Evolutionary conservation across 2,113 vertebrate species (phyloP).

Genomic region (Anser cygnoides): DNA sequence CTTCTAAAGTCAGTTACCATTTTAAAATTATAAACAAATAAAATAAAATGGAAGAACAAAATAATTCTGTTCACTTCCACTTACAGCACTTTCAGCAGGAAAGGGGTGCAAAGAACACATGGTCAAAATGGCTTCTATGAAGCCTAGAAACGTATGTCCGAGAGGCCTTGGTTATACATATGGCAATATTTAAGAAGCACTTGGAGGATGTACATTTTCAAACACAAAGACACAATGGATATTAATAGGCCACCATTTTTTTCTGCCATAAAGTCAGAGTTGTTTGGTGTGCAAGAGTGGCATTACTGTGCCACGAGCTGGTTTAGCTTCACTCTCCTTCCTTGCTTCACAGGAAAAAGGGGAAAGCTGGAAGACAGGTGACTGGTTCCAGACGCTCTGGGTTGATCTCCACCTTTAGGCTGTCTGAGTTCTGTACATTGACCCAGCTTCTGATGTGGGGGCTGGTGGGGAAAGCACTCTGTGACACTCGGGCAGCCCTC

Average conservation of each 20-base stretch:
- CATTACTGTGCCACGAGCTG: not conserved
- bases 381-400: not conserved
- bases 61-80: not conserved
- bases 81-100: not conserved
- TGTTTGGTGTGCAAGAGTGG: not conserved
- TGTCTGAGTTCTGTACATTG: not conserved
- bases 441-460: rapidly evolving
- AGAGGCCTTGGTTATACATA: not conserved
- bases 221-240: not conserved
- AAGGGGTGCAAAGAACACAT: not conserved
- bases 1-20: not conserved
- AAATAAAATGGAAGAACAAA: not conserved
- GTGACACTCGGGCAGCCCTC: not conserved
- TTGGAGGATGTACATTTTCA: not conserved
- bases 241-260: not conserved
- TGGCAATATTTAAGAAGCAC: not conserved
- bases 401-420: not conserved
- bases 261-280: not conserved
- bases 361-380: not conserved
- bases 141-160: not conserved
- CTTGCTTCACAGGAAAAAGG: not conserved
- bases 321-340: not conserved
- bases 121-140: not conserved
- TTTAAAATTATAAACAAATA: not conserved
- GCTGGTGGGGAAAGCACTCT: not conserved